Conservation (phyloP, 2,113 vertebrate genomes). For the Actinemys pallida region DNA sequence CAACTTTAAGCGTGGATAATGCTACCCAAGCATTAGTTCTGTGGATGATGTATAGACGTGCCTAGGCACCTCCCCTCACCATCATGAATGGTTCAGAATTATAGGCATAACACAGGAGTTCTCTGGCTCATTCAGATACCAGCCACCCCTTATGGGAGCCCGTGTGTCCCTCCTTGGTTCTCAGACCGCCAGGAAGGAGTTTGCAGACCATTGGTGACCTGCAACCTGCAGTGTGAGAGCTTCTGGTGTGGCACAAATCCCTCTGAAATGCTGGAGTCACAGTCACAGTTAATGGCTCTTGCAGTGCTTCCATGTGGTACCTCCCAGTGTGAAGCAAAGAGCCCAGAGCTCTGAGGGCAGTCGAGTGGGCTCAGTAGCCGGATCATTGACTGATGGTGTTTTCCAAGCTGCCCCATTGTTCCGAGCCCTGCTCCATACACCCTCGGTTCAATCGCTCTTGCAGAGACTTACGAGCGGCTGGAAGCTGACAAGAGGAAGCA, state of each 20-base stretch:
- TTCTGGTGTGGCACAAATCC: not conserved
- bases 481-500: constrained; percentile 98
- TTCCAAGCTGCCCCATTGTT: not conserved
- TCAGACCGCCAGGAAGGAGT: not conserved
- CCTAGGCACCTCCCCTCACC: not conserved
- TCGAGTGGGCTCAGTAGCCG: not conserved
- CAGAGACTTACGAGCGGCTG: constrained; percentile 96
- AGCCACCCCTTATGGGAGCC: not conserved
- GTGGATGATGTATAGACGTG: not conserved
- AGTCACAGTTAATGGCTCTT: not conserved
- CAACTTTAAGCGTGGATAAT: not conserved
- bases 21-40: not conserved
- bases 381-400: not conserved
- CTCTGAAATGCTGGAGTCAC: not conserved
- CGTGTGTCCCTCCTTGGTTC: not conserved
- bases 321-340: not conserved
- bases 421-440: not conserved
- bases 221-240: not conserved
- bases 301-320: not conserved
- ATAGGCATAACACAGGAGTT: not conserved
- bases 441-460: rapidly evolving
- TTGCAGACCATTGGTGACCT: not conserved
- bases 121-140: not conserved
- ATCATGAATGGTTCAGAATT: not conserved
- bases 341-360: not conserved